These are phyloP conservation scores for Microctenopoma lineatum DNA, from an alignment of 2,797 vertebrate species.

Conservation along the genomic window DNA sequence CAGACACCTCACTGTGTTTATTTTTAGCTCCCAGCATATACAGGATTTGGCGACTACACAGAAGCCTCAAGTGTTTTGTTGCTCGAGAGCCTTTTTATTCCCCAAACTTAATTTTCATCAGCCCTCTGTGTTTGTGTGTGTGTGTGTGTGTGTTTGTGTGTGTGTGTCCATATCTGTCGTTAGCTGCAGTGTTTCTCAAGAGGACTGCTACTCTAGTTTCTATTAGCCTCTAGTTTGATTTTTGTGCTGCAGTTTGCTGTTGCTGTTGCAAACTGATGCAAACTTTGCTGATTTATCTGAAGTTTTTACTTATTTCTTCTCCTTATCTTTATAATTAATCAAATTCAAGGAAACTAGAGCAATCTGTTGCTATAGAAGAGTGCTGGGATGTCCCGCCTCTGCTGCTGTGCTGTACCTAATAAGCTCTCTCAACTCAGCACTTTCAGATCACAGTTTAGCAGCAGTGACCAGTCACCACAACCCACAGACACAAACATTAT, in stretches of 20 bases:
- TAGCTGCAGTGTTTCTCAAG: conserved; percentile 2
- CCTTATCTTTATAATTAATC: not conserved
- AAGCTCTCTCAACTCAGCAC: too few relatives aligned
- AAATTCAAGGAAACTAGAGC: not conserved
- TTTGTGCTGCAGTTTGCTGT: not conserved
- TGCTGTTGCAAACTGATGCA: not conserved
- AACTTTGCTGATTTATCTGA: not conserved
- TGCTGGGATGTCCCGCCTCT: too few relatives aligned
- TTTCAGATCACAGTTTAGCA: too few relatives aligned
- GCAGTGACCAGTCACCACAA: too few relatives aligned
- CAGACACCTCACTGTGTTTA: conserved; percentile 48
- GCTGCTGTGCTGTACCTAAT: too few relatives aligned
- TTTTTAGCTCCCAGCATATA: conserved; percentile 56
- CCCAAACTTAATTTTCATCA: conserved; percentile 35
- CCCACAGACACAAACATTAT: too few relatives aligned
- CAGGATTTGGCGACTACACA: conserved; percentile 8
- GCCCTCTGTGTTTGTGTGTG: not conserved
- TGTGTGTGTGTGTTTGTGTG: conserved; percentile 6
- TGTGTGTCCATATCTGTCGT: conserved; percentile 12
- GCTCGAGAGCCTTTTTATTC: conserved; percentile 42
- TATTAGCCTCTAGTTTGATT: conserved; percentile 6
- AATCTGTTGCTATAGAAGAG: not conserved
- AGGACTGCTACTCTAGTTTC: conserved; percentile 17
- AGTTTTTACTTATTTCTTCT: not conserved
- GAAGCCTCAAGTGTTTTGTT: conserved; percentile 22